These are phyloP conservation scores for Lymantria monacha DNA, from an alignment of 2,888 invertebrate genomes.

Conservation along the genomic window DNA sequence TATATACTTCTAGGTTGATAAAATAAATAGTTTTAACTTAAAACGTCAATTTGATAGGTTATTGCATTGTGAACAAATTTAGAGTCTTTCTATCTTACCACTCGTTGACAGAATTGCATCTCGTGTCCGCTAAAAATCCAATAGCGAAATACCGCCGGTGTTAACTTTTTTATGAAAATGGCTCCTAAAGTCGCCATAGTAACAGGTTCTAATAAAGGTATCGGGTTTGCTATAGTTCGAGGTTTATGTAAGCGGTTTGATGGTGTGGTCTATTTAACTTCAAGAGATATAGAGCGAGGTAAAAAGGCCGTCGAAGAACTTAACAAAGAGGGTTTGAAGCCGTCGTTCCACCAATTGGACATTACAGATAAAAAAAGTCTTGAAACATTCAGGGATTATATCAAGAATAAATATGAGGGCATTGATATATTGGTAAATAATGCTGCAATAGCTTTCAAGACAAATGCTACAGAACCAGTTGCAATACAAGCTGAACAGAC, in stretches of 20 bases:
- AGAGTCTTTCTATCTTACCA: no score
- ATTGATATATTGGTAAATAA: slow-evolving; percentile 89
- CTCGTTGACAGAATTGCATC: no score
- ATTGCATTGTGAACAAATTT: no score
- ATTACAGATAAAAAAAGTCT: slow-evolving; percentile 84
- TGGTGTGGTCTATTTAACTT: slow-evolving; percentile 87
- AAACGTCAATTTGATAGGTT: no score
- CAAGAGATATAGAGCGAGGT: slow-evolving; percentile 83
- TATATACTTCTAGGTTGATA: no score
- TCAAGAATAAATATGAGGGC: slow-evolving; percentile 84
- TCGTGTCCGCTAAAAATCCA: no score
- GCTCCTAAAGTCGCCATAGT: slow-evolving; percentile 73
- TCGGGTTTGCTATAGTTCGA: slow-evolving; percentile 86
- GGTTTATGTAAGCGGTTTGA: slow-evolving; percentile 85
- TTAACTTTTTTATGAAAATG: slow-evolving; percentile 32
- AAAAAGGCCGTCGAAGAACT: slow-evolving; percentile 81
- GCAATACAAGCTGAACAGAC: slow-evolving; percentile 87
- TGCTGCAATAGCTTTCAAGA: slow-evolving; percentile 87
- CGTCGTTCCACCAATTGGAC: slow-evolving; percentile 87
- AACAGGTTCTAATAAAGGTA: slow-evolving; percentile 88
- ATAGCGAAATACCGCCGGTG: no score
- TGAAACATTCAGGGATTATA: slow-evolving; percentile 78
- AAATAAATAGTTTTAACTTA: no score
- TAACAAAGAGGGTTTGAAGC: slow-evolving; percentile 77
- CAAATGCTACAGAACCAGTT: slow-evolving; percentile 83